phyloP scores from a whole-genome alignment of 2,113 vertebrate genomes.

The Bucco capensis region DNA sequence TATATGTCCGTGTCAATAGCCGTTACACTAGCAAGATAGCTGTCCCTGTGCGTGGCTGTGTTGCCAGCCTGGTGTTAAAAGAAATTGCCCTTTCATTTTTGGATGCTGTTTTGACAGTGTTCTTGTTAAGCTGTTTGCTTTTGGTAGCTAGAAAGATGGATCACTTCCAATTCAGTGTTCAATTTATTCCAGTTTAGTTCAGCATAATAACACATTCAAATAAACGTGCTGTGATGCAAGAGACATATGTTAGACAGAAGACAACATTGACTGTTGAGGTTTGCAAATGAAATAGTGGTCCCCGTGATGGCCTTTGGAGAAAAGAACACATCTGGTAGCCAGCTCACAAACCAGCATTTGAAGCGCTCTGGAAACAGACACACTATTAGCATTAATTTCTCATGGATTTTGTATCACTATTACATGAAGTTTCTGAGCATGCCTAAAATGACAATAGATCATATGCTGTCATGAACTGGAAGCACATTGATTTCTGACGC shows the following conservation, averaged over 20 bases:
- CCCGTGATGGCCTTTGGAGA: not conserved
- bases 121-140: not conserved
- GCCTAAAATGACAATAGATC: conserved; percentile 20
- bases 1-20: not conserved
- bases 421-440: not conserved
- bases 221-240: conserved; percentile 7
- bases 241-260: conserved; percentile 15
- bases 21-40: not conserved
- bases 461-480: not conserved
- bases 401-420: conserved; percentile 19
- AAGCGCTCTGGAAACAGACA: not conserved
- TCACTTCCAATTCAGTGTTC: conserved; percentile 18
- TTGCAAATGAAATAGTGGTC: conserved; percentile 7
- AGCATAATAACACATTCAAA: not conserved
- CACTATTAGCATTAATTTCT: not conserved
- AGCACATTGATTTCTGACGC: conserved; percentile 21
- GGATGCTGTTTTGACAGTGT: not conserved
- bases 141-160: not conserved
- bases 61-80: not conserved
- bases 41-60: fast-evolving
- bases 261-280: not conserved
- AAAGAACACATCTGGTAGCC: conserved; percentile 45
- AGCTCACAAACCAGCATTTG: not conserved
- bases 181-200: conserved; percentile 9
- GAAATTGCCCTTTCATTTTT: not conserved